Percentiles rank a stretch among this genome's conserved stretches.
These are phyloP conservation scores for Philopotamus ludificatus DNA, from an alignment of 1,140 invertebrate genomes.

Conservation along the genomic window DNA sequence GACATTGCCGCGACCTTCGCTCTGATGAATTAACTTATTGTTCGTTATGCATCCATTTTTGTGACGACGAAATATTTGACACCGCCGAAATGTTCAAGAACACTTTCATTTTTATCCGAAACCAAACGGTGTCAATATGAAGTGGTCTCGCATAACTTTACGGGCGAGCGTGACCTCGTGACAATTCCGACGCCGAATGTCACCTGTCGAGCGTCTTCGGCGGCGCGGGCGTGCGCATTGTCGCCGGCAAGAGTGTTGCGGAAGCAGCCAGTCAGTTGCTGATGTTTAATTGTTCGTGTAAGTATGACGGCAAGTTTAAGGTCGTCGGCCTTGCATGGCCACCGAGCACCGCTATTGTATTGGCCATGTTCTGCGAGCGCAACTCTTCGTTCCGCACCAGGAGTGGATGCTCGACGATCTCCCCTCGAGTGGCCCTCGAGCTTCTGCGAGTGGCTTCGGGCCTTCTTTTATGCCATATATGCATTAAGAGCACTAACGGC, in stretches of 20 bases:
- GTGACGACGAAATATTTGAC: too few species aligned
- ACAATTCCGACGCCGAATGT: background rate
- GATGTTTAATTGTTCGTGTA: constrained; percentile 35
- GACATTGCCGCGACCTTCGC: too few species aligned
- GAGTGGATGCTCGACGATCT: background rate
- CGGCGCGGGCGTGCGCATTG: too few species aligned
- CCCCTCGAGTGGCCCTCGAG: background rate
- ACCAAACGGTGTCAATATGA: too few species aligned
- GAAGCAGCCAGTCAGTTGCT: background rate
- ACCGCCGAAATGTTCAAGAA: too few species aligned
- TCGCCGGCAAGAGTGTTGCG: too few species aligned
- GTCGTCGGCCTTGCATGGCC: constrained; percentile 29
- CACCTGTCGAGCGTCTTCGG: too few species aligned
- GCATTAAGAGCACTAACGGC: too few species aligned
- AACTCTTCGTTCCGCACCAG: constrained; percentile 12
- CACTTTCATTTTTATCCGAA: too few species aligned
- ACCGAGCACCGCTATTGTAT: constrained; percentile 1
- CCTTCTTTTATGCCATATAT: background rate
- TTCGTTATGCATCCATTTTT: too few species aligned
- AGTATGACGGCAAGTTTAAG: constrained; percentile 30
- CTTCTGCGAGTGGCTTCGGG: background rate
- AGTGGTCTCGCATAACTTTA: background rate
- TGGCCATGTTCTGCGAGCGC: background rate
- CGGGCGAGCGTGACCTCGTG: background rate
- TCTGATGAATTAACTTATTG: too few species aligned